Percentiles rank a stretch among this genome's conserved stretches.
Conservation (phyloP, 2,888 invertebrate genomes). For the Seira musarum region DNA sequence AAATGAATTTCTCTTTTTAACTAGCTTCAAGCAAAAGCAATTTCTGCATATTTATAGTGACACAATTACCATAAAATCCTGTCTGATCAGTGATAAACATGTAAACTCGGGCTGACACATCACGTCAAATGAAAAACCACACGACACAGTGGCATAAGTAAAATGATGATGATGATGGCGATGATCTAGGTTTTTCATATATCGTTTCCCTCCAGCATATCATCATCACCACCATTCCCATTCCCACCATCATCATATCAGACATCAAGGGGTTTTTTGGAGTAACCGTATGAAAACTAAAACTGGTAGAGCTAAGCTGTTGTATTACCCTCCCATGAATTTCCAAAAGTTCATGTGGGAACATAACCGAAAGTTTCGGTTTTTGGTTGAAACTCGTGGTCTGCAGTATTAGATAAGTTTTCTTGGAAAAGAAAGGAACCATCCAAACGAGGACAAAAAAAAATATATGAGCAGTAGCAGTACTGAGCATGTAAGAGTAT, state of each 20-base stretch:
- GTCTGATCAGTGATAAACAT: conserved; percentile 62
- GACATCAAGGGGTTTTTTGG: neutral
- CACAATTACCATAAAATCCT: conserved; percentile 65
- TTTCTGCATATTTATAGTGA: conserved; percentile 41
- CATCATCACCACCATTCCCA: neutral
- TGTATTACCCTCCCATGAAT: too few relatives aligned
- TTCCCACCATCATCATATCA: neutral
- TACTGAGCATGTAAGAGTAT: neutral
- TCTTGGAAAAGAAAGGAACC: too few relatives aligned
- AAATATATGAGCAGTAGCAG: neutral
- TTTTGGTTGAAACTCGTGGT: too few relatives aligned
- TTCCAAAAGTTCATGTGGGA: too few relatives aligned
- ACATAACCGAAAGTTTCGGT: too few relatives aligned
- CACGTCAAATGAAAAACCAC: conserved; percentile 59
- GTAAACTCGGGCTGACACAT: conserved; percentile 61
- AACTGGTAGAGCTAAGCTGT: too few relatives aligned
- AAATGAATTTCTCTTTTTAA: conserved; percentile 13
- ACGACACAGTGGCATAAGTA: conserved; percentile 18
- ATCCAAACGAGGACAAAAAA: neutral
- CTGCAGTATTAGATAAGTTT: too few relatives aligned
- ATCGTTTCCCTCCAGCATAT: conserved; percentile 50
- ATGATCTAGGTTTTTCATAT: conserved; percentile 43
- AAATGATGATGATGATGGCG: neutral
- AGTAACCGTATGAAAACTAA: too few relatives aligned
- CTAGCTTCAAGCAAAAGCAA: conserved; percentile 20